phyloP scores from a whole-genome alignment of 1,140 invertebrate species.

The Chrysopa pallens region DNA sequence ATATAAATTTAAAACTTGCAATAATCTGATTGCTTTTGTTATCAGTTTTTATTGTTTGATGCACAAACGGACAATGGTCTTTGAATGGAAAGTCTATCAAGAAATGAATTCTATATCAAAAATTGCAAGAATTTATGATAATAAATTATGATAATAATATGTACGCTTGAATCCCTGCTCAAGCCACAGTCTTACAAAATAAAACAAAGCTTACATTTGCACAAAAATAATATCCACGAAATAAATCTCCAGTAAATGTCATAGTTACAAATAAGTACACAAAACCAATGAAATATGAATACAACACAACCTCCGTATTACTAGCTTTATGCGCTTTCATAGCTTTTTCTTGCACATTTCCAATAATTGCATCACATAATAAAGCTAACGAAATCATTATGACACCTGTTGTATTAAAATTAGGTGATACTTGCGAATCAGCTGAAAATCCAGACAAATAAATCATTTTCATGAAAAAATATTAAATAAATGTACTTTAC shows the following conservation, averaged over 20 bases:
- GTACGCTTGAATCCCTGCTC: too few relatives aligned
- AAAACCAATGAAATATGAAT: constrained; percentile 81
- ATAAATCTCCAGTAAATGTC: constrained; percentile 50
- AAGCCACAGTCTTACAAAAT: too few relatives aligned
- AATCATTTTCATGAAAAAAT: background rate
- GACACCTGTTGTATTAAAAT: constrained; percentile 68
- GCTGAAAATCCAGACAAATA: constrained; percentile 34
- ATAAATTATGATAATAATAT: too few relatives aligned
- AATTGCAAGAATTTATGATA: too few relatives aligned
- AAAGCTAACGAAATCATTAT: constrained; percentile 74
- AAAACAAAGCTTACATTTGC: constrained; percentile 36
- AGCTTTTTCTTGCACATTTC: constrained; percentile 90
- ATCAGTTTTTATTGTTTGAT: too few relatives aligned
- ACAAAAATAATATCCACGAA: constrained; percentile 61
- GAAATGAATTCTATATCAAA: too few relatives aligned
- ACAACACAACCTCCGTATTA: constrained; percentile 85
- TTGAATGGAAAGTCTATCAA: too few relatives aligned
- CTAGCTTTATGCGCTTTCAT: constrained; percentile 68
- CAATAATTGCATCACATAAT: constrained; percentile 83
- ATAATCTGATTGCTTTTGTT: too few relatives aligned
- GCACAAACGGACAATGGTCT: too few relatives aligned
- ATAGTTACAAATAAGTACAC: constrained; percentile 67
- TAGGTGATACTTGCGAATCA: constrained; percentile 76
- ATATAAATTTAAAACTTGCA: too few relatives aligned
- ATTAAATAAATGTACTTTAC: constrained; percentile 12